Evolutionary conservation across 2,888 invertebrate species (phyloP).

Genomic region (Scrobipalpa atriplicella): DNA sequence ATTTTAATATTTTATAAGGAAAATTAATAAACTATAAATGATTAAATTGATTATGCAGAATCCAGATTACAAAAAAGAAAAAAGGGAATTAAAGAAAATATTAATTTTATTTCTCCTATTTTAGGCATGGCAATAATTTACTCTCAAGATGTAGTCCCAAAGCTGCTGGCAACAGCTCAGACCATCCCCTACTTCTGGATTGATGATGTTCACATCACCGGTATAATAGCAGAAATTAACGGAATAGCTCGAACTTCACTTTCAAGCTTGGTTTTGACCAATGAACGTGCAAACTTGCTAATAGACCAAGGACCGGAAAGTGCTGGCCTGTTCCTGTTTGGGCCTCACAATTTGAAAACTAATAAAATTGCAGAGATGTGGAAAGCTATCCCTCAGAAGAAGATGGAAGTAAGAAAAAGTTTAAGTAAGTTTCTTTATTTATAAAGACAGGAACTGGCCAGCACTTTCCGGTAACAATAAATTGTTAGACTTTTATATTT

Average conservation of each 20-base stretch:
- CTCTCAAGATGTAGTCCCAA: slow-evolving; percentile 83
- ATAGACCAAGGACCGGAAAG: slow-evolving; percentile 49
- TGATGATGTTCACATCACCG: slow-evolving; percentile 91
- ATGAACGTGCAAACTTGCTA: slow-evolving; percentile 47
- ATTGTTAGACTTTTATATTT: no score
- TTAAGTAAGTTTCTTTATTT: neutral
- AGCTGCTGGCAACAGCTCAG: slow-evolving; percentile 83
- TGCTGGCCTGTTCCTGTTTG: slow-evolving; percentile 76
- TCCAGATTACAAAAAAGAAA: no score
- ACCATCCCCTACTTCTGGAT: slow-evolving; percentile 90
- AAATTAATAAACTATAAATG: no score
- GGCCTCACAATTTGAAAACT: slow-evolving; percentile 77
- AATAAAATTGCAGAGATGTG: slow-evolving; percentile 77
- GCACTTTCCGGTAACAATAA: no score
- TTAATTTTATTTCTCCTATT: slow-evolving; percentile 23
- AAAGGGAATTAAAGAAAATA: no score
- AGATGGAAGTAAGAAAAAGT: slow-evolving; percentile 6
- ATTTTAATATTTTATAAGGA: neutral
- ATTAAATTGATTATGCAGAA: no score
- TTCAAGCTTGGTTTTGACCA: slow-evolving; percentile 65
- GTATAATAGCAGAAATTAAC: slow-evolving; percentile 82
- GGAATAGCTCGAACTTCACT: slow-evolving; percentile 81
- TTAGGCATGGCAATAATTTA: slow-evolving; percentile 85
- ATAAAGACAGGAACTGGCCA: neutral
- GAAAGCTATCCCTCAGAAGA: slow-evolving; percentile 57